Conservation (phyloP, 2,113 vertebrate genomes). For the Brachypodius melanocephalos region DNA sequence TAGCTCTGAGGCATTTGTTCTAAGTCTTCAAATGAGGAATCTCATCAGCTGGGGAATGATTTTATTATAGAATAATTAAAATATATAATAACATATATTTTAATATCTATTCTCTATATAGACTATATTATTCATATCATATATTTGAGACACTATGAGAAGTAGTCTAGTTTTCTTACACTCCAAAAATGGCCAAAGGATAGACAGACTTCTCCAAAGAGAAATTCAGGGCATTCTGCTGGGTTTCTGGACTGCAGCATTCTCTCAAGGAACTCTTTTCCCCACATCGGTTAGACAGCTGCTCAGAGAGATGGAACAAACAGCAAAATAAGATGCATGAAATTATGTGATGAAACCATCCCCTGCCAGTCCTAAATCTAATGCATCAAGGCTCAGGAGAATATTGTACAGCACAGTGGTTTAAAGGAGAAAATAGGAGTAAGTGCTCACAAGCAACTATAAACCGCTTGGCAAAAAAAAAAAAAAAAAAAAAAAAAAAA, state of each 20-base stretch:
- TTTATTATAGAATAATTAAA: not conserved
- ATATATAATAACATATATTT: not conserved
- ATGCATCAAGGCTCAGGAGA: not conserved
- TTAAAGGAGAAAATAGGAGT: not conserved
- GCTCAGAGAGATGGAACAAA: not conserved
- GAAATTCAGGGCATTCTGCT: not conserved
- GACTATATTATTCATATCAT: not conserved
- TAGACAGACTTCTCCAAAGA: not conserved
- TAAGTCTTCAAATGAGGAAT: not conserved
- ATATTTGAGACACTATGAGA: not conserved
- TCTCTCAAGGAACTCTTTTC: not conserved
- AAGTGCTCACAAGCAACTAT: not conserved
- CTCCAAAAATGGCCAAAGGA: not conserved
- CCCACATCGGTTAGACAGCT: not conserved
- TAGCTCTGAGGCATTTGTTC: not conserved
- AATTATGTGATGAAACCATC: not conserved
- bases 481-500: not conserved
- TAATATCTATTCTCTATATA: not conserved
- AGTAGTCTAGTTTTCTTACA: not conserved
- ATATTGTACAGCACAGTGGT: not conserved
- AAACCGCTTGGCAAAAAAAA: not conserved
- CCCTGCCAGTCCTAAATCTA: not conserved
- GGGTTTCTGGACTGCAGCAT: not conserved
- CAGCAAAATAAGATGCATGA: not conserved
- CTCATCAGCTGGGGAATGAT: not conserved